Conservation (phyloP, 2,797 vertebrate genomes). For the Halcyon leucocephala region DNA sequence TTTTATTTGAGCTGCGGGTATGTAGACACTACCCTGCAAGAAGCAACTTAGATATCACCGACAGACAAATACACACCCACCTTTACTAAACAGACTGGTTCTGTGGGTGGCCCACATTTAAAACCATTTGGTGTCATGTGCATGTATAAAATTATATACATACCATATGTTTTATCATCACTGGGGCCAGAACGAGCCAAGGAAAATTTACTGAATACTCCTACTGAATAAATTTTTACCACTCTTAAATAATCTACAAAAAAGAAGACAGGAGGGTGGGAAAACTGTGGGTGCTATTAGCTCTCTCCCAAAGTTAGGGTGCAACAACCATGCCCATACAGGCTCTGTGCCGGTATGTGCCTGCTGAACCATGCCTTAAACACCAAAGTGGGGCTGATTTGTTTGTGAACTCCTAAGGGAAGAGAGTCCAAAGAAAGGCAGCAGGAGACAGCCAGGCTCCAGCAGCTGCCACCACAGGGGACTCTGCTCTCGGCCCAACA, state of each 20-base stretch:
- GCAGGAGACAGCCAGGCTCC: background rate
- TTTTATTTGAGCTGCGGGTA: background rate
- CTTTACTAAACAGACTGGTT: constrained; percentile 1
- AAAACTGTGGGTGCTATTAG: background rate
- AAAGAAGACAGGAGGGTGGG: background rate
- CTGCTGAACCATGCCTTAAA: background rate
- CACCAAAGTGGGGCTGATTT: background rate
- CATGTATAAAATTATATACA: background rate
- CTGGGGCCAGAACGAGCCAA: background rate
- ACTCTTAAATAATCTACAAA: background rate
- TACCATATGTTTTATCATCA: background rate
- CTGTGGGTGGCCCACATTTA: constrained; percentile 10
- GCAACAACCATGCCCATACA: background rate
- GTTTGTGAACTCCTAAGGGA: background rate
- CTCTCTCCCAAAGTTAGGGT: background rate
- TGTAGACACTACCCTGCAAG: background rate
- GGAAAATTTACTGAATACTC: background rate
- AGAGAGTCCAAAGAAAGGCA: background rate
- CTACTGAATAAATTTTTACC: background rate
- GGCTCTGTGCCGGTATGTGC: background rate
- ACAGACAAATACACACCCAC: constrained; percentile 36
- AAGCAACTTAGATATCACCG: background rate
- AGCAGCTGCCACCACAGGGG: background rate
- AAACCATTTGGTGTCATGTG: background rate
- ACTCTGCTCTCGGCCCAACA: background rate